These are phyloP conservation scores for Helicoverpa armigera DNA, from an alignment of 1,140 invertebrate genomes.

Conservation along the genomic window DNA sequence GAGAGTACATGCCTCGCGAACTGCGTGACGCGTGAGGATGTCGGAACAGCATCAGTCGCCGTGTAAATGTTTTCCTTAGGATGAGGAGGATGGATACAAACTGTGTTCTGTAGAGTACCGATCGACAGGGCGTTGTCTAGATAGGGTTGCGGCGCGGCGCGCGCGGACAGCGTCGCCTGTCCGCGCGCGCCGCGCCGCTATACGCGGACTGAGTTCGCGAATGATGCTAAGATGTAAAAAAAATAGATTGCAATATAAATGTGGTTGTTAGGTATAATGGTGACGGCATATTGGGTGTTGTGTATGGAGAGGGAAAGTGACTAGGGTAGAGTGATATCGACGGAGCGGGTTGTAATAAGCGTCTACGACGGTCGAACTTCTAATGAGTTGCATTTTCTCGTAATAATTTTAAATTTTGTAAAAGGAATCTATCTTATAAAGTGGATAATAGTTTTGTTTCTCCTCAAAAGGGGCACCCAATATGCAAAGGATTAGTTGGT, in stretches of 20 bases:
- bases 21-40: not conserved
- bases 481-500: conserved; percentile 71
- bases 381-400: conserved; percentile 14
- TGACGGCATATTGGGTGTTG: conserved; percentile 83
- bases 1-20: too few species aligned
- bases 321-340: conserved; percentile 19
- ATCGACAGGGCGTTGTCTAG: conserved; percentile 82
- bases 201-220: conserved; percentile 68
- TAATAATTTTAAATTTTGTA: conserved; percentile 23
- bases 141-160: conserved; percentile 74
- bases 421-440: not conserved
- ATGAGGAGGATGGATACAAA: conserved; percentile 81
- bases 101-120: conserved; percentile 85
- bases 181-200: conserved; percentile 57
- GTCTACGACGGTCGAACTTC: conserved; percentile 15
- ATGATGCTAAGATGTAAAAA: conserved; percentile 78
- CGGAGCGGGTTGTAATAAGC: conserved; percentile 19
- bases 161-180: conserved; percentile 50
- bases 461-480: conserved; percentile 61
- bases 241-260: conserved; percentile 83
- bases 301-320: conserved; percentile 73
- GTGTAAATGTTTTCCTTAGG: conserved; percentile 80
- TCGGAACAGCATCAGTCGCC: conserved; percentile 59
- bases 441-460: not conserved
- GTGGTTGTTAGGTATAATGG: conserved; percentile 72